Conservation (phyloP, 2,888 invertebrate genomes). For the Pelosia muscerda region DNA sequence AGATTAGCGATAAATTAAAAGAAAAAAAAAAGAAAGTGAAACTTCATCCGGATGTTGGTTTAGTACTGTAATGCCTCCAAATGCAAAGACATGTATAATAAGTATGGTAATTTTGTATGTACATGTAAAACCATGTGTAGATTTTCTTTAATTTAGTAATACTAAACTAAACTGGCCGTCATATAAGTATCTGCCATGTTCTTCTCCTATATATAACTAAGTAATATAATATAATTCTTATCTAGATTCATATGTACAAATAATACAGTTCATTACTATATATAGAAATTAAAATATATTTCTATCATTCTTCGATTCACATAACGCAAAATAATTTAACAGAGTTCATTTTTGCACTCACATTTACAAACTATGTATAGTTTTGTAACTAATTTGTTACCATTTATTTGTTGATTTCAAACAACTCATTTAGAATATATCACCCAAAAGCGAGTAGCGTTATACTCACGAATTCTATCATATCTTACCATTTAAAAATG, state of each 20-base stretch:
- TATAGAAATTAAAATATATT: conserved; percentile 87
- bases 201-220: conserved; percentile 87
- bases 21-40: conserved; percentile 17
- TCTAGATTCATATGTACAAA: conserved; percentile 88
- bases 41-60: conserved; percentile 30
- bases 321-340: conserved; percentile 88
- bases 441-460: conserved; percentile 86
- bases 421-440: conserved; percentile 85
- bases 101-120: conserved; percentile 77
- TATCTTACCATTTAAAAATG: conserved; percentile 85
- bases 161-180: conserved; percentile 91
- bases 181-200: conserved; percentile 89
- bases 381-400: conserved; percentile 81
- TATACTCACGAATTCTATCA: conserved; percentile 82
- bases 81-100: conserved; percentile 60
- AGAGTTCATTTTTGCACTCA: conserved; percentile 86
- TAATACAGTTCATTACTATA: conserved; percentile 87
- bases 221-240: conserved; percentile 87
- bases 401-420: conserved; percentile 78
- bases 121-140: conserved; percentile 87
- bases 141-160: conserved; percentile 88
- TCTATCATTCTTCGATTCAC: conserved; percentile 87
- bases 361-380: conserved; percentile 81
- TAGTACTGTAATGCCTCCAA: conserved; percentile 68
- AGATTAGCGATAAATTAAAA: background rate